These are phyloP conservation scores for Eleginops maclovinus DNA, from an alignment of 2,113 vertebrate genomes.

Conservation along the genomic window DNA sequence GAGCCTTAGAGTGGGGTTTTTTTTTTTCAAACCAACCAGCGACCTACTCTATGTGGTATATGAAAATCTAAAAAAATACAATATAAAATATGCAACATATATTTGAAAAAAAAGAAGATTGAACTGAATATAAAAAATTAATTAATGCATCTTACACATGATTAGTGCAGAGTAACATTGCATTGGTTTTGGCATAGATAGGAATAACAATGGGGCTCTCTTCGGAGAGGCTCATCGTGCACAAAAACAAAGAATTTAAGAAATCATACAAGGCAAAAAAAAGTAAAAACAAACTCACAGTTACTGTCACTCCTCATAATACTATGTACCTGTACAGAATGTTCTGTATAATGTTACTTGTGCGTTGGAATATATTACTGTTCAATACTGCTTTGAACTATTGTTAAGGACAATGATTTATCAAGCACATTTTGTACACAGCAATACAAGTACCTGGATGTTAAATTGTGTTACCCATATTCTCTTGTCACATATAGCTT, in stretches of 20 bases:
- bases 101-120: slow-evolving; percentile 51
- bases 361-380: slow-evolving; percentile 46
- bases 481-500: slow-evolving; percentile 46
- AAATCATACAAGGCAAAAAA: slow-evolving; percentile 42
- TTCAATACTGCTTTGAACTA: slow-evolving; percentile 43
- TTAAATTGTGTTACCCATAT: slow-evolving; percentile 47
- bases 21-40: slow-evolving; percentile 2
- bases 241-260: slow-evolving; percentile 19
- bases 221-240: slow-evolving; percentile 44
- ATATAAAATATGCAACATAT: slow-evolving; percentile 67
- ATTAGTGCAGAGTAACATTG: slow-evolving; percentile 82
- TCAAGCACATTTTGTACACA: slow-evolving; percentile 61
- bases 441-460: slow-evolving; percentile 53
- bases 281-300: slow-evolving; percentile 50
- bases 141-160: slow-evolving; percentile 74
- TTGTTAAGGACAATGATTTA: slow-evolving; percentile 54
- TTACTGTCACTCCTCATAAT: slow-evolving; percentile 51
- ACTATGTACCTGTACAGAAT: slow-evolving; percentile 50
- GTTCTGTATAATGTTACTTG: slow-evolving; percentile 42
- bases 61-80: slow-evolving; percentile 55
- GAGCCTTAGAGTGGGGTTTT: slow-evolving; percentile 52
- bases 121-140: slow-evolving; percentile 61
- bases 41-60: slow-evolving; percentile 39
- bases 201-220: slow-evolving; percentile 41
- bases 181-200: slow-evolving; percentile 80